A percentile compares a stretch with the other conserved stretches of the same genome.
Conservation (phyloP, 2,113 vertebrate genomes). For the Morone chrysops region DNA sequence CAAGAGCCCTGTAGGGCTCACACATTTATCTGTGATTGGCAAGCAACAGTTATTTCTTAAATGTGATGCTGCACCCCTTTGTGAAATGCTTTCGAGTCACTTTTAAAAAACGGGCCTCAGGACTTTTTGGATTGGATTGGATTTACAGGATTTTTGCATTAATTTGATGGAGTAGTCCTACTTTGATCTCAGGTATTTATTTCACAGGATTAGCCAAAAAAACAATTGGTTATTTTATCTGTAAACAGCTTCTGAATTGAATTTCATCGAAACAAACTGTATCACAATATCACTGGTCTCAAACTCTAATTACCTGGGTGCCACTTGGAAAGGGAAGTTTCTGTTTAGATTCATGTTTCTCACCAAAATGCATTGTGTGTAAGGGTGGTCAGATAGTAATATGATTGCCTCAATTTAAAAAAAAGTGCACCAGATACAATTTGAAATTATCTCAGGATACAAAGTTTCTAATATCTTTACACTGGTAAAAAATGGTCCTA, state of each 20-base stretch:
- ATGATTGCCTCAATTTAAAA: too few species aligned
- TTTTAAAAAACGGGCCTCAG: background rate
- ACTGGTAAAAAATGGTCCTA: too few species aligned
- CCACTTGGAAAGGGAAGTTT: background rate
- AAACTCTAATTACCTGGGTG: background rate
- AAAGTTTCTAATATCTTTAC: too few species aligned
- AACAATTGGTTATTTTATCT: background rate
- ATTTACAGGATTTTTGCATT: slow-evolving; percentile 9
- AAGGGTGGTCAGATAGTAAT: too few species aligned
- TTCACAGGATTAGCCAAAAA: background rate
- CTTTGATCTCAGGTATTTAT: slow-evolving; percentile 13
- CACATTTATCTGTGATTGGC: background rate
- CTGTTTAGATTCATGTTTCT: too few species aligned
- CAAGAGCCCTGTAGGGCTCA: background rate
- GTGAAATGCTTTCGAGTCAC: background rate
- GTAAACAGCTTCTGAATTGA: background rate
- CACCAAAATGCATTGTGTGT: too few species aligned
- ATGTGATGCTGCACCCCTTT: background rate
- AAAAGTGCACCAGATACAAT: too few species aligned
- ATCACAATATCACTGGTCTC: background rate
- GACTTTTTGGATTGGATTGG: background rate
- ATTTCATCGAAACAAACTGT: background rate
- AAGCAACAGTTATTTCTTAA: background rate
- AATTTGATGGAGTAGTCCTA: background rate
- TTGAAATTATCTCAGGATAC: too few species aligned